These are phyloP conservation scores for Serinus canaria DNA, from an alignment of 2,113 vertebrate genomes.

Conservation along the genomic window DNA sequence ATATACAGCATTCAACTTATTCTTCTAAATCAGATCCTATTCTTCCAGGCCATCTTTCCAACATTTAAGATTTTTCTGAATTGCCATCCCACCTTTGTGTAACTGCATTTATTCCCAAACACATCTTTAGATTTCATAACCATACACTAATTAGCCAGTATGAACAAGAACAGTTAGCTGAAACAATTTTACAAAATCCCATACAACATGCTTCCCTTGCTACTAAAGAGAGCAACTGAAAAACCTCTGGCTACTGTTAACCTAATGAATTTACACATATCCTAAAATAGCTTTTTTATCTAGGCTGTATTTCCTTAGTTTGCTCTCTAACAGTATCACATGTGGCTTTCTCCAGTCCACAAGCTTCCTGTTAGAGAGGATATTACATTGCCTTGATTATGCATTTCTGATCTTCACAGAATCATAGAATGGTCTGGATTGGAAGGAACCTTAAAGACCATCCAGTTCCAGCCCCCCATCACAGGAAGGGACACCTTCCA, in stretches of 20 bases:
- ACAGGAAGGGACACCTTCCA: not conserved
- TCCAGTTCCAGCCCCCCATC: not conserved
- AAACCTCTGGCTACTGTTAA: not conserved
- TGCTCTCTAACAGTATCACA: not conserved
- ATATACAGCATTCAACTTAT: not conserved
- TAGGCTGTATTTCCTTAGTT: slow-evolving; percentile 13
- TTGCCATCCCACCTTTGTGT: not conserved
- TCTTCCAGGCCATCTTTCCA: not conserved
- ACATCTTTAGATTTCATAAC: not conserved
- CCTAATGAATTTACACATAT: not conserved
- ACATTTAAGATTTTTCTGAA: not conserved
- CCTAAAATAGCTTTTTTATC: slow-evolving; percentile 27
- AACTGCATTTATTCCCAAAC: not conserved
- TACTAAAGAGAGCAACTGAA: not conserved
- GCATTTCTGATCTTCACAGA: not conserved
- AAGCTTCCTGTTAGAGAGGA: not conserved
- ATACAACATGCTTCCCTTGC: not conserved
- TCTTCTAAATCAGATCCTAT: not conserved
- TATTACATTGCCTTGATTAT: not conserved
- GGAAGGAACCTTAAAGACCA: not conserved
- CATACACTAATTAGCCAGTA: not conserved
- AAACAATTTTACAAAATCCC: not conserved
- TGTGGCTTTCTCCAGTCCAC: not conserved
- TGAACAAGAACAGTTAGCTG: not conserved
- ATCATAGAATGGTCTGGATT: not conserved